Conservation (phyloP, 2,797 vertebrate genomes). For the Galago senegalensis region DNA sequence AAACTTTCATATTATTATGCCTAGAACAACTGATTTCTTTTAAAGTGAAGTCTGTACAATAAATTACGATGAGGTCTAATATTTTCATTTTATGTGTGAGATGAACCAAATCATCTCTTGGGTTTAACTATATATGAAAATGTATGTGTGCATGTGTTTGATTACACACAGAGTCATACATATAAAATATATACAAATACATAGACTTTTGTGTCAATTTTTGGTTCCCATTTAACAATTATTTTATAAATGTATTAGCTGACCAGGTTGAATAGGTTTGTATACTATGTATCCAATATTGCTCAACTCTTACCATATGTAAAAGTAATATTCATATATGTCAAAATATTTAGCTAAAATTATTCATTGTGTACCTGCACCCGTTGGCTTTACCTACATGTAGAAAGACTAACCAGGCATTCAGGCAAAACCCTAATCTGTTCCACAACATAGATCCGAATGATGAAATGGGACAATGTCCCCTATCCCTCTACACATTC, state of each 20-base stretch:
- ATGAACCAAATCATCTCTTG: background rate
- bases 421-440: background rate
- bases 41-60: background rate
- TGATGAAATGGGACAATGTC: background rate
- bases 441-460: background rate
- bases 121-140: background rate
- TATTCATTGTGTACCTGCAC: background rate
- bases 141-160: background rate
- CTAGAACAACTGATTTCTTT: background rate
- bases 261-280: background rate
- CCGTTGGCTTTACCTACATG: background rate
- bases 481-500: background rate
- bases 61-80: background rate
- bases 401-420: background rate
- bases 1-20: background rate
- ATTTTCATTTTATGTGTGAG: background rate
- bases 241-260: background rate
- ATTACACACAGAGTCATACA: background rate
- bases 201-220: background rate
- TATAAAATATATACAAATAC: background rate
- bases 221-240: background rate
- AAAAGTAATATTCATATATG: background rate
- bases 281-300: background rate
- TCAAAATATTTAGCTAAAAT: background rate
- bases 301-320: background rate